Evolutionary conservation across 1,140 invertebrate genomes (phyloP), one percentile per base, ranked within the genome.

Genomic region (Lepidurus arcticus): DNA sequence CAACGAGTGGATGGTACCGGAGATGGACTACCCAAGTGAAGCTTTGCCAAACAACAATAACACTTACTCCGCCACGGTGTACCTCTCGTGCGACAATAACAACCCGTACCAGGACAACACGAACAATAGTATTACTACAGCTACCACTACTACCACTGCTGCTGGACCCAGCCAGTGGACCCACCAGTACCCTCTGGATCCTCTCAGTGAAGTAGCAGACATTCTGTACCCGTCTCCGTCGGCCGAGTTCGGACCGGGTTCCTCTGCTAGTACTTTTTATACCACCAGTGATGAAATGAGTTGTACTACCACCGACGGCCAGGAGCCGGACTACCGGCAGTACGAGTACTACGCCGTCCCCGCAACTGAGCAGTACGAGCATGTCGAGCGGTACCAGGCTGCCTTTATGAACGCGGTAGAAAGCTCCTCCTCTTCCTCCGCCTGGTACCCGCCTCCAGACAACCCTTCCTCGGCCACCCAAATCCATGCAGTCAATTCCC

Each of bases 281-380:
- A 65, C 53, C 53, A 65, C 53, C 53, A 65, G 53, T 65, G 53
- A 65, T 13, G 53, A 65, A n/a, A 65, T 65, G 53, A 65, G 53
- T 65, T 65, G 53, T 65, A 65, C 53, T 0, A 65, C 53, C 8
- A 21, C 9, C 53, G 53, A 65, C 13, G 6, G 16, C 0, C 53
- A 65, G 3, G 53, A 65, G 8, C 16, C 21, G 53, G 53, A 65
- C 13, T 65, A 65, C 53, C 8, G 53, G 53, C 53, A 9, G 4
- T 65, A 21, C 53, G 53, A 65, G n/a, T 65, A 65, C 21, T 65
- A 65, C 53, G 16, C 53, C 6, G 53, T 65, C n/a, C 53, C 53
- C 0, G 53, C 8, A 21, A 13, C 53, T 0, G 53, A 65, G 13
- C 53, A 65, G 16, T 65, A 65, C 53, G 53, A 65, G 53, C 53